Evolutionary conservation across 1,140 invertebrate species (phyloP).

Genomic region (Portunus trituberculatus): DNA sequence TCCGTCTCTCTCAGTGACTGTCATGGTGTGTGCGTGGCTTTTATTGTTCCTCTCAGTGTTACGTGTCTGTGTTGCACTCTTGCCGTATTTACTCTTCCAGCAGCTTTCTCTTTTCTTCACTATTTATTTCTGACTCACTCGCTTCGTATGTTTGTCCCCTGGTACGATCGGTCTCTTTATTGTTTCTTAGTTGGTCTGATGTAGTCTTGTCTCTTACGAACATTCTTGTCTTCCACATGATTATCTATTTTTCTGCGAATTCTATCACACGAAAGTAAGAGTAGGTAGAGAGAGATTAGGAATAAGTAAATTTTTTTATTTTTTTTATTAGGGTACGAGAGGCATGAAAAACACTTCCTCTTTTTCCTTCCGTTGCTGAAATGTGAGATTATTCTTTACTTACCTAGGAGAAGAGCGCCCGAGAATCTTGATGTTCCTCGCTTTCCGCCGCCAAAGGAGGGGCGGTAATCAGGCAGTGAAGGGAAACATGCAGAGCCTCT

Average conservation of each 20-base stretch:
- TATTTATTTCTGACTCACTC: not conserved
- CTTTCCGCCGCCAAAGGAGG: not conserved
- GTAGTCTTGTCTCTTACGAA: no score
- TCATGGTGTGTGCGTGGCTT: conserved; percentile 9
- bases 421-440: not conserved
- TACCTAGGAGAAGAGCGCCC: not conserved
- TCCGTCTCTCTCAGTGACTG: not conserved
- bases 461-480: not conserved
- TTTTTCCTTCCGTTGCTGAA: not conserved
- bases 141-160: not conserved
- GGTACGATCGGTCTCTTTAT: not conserved
- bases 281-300: no score
- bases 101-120: not conserved
- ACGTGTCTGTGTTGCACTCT: not conserved
- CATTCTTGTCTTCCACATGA: not conserved
- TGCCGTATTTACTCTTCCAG: not conserved
- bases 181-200: not conserved
- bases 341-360: no score
- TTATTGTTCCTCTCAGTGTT: conserved; percentile 22
- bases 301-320: no score
- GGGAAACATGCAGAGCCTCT: not conserved
- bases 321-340: no score
- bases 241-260: not conserved
- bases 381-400: conserved; percentile 12
- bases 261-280: no score